phyloP scores from a whole-genome alignment of 2,113 vertebrate species.

The Catharus fuscescens region DNA sequence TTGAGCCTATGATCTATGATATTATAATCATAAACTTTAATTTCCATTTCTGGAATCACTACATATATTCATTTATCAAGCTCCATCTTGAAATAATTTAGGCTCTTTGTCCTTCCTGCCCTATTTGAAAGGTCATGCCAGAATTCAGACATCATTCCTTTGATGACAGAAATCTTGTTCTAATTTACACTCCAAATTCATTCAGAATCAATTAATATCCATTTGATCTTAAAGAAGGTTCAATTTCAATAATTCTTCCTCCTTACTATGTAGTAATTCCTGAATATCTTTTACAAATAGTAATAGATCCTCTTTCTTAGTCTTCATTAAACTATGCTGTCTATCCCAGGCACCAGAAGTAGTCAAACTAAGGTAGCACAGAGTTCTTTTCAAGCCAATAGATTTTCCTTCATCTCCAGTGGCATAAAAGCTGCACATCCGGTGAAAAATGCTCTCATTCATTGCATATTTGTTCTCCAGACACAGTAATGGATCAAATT shows the following conservation, averaged over 20 bases:
- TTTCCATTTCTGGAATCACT: slow-evolving; percentile 31
- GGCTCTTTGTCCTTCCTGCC: neutral
- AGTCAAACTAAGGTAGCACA: neutral
- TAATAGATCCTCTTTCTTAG: neutral
- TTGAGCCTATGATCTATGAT: slow-evolving; percentile 15
- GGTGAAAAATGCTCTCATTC: neutral
- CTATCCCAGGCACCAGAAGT: neutral
- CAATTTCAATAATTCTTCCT: slow-evolving; percentile 21
- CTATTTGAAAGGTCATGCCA: slow-evolving; percentile 24
- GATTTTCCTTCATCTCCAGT: neutral
- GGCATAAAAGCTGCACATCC: neutral
- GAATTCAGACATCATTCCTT: slow-evolving; percentile 15
- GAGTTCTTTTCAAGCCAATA: neutral
- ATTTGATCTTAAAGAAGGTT: slow-evolving; percentile 33
- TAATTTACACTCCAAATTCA: slow-evolving; percentile 38
- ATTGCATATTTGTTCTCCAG: neutral
- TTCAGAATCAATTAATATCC: slow-evolving; percentile 42
- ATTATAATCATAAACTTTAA: slow-evolving; percentile 27
- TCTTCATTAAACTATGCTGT: neutral
- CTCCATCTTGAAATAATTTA: slow-evolving; percentile 47
- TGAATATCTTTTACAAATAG: slow-evolving; percentile 20
- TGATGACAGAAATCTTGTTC: slow-evolving; percentile 23
- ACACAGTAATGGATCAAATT: neutral
- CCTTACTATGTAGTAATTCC: neutral
- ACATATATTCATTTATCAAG: slow-evolving; percentile 34